Conservation (phyloP, 64 coral and sea anemone genomes). For the Acropora yongei region DNA sequence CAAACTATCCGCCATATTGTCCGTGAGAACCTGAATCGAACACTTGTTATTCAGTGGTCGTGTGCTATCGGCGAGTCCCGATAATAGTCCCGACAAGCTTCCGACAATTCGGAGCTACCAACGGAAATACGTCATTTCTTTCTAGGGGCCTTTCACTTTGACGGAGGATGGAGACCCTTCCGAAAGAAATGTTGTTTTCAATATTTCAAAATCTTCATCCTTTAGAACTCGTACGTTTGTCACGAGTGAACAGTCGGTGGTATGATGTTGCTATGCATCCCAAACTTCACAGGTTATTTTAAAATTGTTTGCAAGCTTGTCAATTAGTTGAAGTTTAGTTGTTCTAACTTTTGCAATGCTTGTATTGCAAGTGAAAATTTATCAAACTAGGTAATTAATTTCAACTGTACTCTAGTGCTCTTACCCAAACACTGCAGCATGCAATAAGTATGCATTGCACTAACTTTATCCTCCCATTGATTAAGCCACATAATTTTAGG, state of each 20-base stretch:
- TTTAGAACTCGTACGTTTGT: constrained; percentile 24
- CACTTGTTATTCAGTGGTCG: no score
- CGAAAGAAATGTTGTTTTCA: constrained; percentile 5
- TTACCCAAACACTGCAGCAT: no score
- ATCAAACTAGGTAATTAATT: no score
- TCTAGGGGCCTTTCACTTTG: neutral
- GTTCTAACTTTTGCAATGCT: neutral
- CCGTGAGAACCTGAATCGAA: constrained; percentile 4
- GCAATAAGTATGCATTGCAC: no score
- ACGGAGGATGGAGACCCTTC: constrained; percentile 13
- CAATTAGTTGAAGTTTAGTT: neutral
- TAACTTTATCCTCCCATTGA: no score
- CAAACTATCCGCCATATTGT: constrained; percentile 41
- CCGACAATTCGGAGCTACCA: no score
- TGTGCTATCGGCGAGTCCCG: no score
- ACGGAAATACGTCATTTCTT: no score
- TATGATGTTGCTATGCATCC: constrained; percentile 3
- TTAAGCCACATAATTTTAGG: no score
- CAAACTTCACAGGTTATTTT: constrained; percentile 27
- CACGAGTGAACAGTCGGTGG: constrained; percentile 11
- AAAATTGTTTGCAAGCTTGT: neutral
- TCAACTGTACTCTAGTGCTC: no score
- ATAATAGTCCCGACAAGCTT: no score
- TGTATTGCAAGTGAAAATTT: no score
- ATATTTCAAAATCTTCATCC: constrained; percentile 36